Conservation (phyloP, 2,113 vertebrate genomes). For the Ranitomeya imitator region DNA sequence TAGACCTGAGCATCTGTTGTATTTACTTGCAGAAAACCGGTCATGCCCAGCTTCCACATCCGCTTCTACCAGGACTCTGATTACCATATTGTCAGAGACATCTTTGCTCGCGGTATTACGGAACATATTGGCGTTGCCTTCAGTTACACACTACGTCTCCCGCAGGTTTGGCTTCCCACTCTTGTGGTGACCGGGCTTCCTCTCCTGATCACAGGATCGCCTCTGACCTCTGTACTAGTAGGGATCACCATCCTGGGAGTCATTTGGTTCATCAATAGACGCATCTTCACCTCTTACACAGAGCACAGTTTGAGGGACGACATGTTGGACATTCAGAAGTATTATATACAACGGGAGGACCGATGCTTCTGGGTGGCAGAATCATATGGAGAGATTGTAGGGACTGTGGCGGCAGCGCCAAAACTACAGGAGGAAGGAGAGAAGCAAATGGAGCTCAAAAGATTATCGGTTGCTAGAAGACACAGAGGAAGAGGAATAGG, state of each 20-base stretch:
- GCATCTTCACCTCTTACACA: not conserved
- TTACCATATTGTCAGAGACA: constrained; percentile 8
- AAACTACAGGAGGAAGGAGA: accelerated
- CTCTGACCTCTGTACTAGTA: constrained; percentile 30
- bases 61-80: constrained; percentile 63
- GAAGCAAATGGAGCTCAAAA: constrained; percentile 60
- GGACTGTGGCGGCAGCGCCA: constrained; percentile 45
- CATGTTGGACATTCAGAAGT: constrained; percentile 39
- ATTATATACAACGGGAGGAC: constrained; percentile 47
- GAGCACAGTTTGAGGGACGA: not conserved
- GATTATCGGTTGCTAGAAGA: constrained; percentile 63
- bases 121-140: not conserved
- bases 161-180: not conserved
- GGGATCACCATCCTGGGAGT: not conserved
- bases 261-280: not conserved
- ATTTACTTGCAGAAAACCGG: not conserved
- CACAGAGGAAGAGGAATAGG: constrained; percentile 59
- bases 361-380: constrained; percentile 64
- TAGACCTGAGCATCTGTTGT: too few relatives aligned
- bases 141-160: not conserved
- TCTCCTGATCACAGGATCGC: not conserved
- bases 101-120: constrained; percentile 58
- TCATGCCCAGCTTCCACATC: constrained; percentile 61
- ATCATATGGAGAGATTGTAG: constrained; percentile 41
- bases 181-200: not conserved